phyloP scores from a whole-genome alignment of 2,113 vertebrate species.

The Vimba vimba region DNA sequence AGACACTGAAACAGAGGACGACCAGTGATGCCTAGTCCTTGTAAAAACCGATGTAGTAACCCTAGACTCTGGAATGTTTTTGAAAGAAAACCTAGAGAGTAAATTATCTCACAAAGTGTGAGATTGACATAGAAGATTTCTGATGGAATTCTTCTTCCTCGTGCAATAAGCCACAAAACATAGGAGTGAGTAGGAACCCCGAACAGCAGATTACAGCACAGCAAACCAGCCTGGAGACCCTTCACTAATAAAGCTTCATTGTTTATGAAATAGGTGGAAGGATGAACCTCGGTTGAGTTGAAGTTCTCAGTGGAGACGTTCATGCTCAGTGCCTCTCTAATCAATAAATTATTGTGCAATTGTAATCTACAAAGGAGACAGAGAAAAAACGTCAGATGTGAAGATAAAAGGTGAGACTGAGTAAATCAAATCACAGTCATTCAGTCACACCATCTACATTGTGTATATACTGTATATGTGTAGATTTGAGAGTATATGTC shows the following conservation, averaged over 20 bases:
- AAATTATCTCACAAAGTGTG: constrained; percentile 22
- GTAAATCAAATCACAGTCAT: not conserved
- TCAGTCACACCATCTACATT: not conserved
- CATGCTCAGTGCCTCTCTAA: not conserved
- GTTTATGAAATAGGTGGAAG: not conserved
- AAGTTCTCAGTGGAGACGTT: constrained; percentile 22
- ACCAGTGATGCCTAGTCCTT: not conserved
- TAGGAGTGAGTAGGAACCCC: constrained; percentile 17
- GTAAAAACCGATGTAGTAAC: not conserved
- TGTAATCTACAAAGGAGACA: not conserved
- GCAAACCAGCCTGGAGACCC: not conserved
- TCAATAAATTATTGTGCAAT: not conserved
- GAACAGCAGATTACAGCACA: not conserved
- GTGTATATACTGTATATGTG: not conserved
- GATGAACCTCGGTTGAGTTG: not conserved
- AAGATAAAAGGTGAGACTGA: not conserved
- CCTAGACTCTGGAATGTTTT: not conserved
- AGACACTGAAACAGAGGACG: constrained; percentile 27
- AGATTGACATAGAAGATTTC: constrained; percentile 45
- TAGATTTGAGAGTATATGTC: not conserved
- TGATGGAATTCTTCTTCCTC: not conserved
- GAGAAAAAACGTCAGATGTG: not conserved
- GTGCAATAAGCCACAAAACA: constrained; percentile 45
- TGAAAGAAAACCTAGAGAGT: not conserved
- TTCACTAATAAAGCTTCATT: too few relatives aligned